Evolutionary conservation across 2,113 vertebrate genomes (phyloP).

Genomic region (Paedocypris sp.): DNA sequence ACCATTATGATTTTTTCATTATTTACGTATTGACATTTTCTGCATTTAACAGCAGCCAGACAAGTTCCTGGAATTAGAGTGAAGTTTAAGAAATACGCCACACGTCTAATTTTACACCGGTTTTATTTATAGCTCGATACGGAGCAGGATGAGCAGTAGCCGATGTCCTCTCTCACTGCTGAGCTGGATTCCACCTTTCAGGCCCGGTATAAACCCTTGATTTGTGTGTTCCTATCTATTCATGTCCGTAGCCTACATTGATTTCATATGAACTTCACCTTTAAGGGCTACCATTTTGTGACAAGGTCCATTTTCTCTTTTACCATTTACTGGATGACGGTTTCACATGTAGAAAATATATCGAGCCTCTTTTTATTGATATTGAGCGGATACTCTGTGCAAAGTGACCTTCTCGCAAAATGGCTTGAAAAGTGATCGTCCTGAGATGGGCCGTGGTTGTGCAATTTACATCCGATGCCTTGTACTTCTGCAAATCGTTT

Average conservation of each 20-base stretch:
- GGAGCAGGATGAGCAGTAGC: neutral
- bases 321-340: slow-evolving; percentile 15
- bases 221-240: slow-evolving; percentile 14
- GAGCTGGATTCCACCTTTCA: neutral
- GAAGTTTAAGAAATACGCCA: neutral
- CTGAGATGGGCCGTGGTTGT: neutral
- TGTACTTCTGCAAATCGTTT: neutral
- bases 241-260: neutral
- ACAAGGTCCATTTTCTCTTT: slow-evolving; percentile 5
- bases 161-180: neutral
- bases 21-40: no score
- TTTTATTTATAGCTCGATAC: neutral
- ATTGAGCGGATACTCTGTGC: neutral
- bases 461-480: neutral
- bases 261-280: slow-evolving; percentile 26
- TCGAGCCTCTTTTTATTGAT: slow-evolving; percentile 16
- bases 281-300: slow-evolving; percentile 17
- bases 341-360: slow-evolving; percentile 22
- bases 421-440: neutral
- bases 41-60: no score
- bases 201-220: slow-evolving; percentile 5
- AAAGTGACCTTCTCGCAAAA: slow-evolving; percentile 7
- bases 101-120: neutral
- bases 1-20: no score
- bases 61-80: no score